Conservation (phyloP, 1,140 invertebrate genomes). For the Saxidomus purpurata region DNA sequence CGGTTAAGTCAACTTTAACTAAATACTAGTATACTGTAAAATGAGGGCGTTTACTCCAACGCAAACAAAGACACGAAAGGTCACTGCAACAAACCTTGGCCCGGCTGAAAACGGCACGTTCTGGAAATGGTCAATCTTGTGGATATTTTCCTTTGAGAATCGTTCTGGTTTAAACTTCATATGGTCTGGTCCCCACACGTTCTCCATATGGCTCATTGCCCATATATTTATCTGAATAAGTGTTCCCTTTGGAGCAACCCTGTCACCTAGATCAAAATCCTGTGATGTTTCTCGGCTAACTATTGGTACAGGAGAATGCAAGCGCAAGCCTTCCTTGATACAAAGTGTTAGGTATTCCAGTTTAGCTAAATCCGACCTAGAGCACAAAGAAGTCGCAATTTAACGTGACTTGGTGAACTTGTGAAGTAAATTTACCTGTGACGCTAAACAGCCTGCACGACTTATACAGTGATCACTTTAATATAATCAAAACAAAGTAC, state of each 20-base stretch:
- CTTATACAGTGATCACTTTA: no score
- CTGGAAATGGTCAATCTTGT: conserved; percentile 64
- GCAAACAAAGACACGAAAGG: no score
- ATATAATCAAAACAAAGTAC: no score
- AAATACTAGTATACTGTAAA: no score
- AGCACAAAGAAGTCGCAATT: no score
- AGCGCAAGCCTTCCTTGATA: conserved; percentile 84
- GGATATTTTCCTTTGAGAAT: conserved; percentile 42
- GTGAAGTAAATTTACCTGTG: no score
- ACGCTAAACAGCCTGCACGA: no score
- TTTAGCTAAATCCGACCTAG: conserved; percentile 78
- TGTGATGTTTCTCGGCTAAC: conserved; percentile 89
- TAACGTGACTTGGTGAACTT: no score
- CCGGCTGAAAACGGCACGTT: conserved; percentile 79
- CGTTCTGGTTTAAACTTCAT: conserved; percentile 65
- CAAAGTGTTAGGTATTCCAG: conserved; percentile 85
- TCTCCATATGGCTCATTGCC: conserved; percentile 69
- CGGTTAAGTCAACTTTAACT: no score
- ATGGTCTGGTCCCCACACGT: conserved; percentile 60
- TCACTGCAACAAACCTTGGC: conserved; percentile 63
- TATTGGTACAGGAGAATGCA: conserved; percentile 88
- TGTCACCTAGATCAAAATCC: conserved; percentile 62
- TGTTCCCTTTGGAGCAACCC: neutral
- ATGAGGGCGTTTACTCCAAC: no score
- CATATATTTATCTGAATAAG: conserved; percentile 62